A percentile compares a stretch with the other conserved stretches of the same genome.
Evolutionary conservation across 2,888 invertebrate genomes (phyloP).

Genomic region (Pemphredon lugubris): DNA sequence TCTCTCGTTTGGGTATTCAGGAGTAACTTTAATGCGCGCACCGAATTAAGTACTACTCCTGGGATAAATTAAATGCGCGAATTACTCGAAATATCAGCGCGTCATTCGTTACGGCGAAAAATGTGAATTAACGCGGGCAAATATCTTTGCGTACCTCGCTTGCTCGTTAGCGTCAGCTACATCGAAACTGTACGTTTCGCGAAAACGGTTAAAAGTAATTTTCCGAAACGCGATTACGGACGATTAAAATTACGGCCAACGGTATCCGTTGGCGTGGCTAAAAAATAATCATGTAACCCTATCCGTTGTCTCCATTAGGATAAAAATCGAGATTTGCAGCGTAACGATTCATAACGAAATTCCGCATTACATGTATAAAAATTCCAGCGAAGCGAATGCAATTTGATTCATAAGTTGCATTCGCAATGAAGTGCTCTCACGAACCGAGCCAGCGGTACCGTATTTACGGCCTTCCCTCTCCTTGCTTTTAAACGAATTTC

Average conservation of each 20-base stretch:
- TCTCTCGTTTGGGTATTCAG: constrained; percentile 25
- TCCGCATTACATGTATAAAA: too few species aligned
- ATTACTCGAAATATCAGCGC: neutral
- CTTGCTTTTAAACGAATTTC: constrained; percentile 53
- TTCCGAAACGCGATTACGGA: too few species aligned
- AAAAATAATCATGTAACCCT: too few species aligned
- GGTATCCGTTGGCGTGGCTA: too few species aligned
- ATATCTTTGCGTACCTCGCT: neutral
- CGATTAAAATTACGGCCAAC: too few species aligned
- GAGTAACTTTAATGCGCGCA: constrained; percentile 23
- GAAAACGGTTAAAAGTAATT: too few species aligned
- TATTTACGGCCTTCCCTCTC: constrained; percentile 23
- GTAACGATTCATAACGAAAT: constrained; percentile 1
- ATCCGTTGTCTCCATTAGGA: too few species aligned
- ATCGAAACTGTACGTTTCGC: too few species aligned
- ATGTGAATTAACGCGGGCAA: neutral
- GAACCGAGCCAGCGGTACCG: constrained; percentile 16
- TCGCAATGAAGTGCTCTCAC: constrained; percentile 29
- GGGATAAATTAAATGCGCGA: neutral
- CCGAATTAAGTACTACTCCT: neutral
- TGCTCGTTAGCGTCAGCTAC: too few species aligned
- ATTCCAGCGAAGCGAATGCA: constrained; percentile 43
- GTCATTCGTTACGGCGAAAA: neutral
- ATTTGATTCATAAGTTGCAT: constrained; percentile 49
- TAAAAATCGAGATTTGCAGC: too few species aligned